Evolutionary conservation across 1,140 invertebrate species (phyloP).

Genomic region (Ericerus pela): DNA sequence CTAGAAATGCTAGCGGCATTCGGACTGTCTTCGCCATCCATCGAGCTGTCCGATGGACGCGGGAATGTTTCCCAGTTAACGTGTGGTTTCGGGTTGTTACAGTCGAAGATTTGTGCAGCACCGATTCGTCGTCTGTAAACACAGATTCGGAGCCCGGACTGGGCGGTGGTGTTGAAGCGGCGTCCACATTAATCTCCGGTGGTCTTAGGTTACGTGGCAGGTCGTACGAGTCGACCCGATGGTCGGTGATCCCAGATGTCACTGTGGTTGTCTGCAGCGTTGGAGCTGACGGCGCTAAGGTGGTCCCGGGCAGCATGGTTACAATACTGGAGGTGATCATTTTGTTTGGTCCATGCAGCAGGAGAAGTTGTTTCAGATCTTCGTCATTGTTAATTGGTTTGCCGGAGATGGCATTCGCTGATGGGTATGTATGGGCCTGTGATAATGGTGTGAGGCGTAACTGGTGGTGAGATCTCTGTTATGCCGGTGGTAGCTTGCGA

Average conservation of each 20-base stretch:
- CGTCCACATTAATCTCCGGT: conserved; percentile 20
- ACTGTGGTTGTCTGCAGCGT: background rate
- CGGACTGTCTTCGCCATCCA: conserved; percentile 32
- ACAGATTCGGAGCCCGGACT: conserved; percentile 40
- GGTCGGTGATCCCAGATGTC: background rate
- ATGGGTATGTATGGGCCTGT: conserved; percentile 64
- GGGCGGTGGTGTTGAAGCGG: conserved; percentile 31
- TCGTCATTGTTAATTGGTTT: conserved; percentile 32
- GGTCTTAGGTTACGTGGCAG: conserved; percentile 32
- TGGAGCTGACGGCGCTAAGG: too few species aligned
- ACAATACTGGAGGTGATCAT: background rate
- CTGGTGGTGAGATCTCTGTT: conserved; percentile 38
- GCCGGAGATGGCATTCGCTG: conserved; percentile 79
- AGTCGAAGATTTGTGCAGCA: conserved; percentile 14
- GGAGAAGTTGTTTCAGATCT: conserved; percentile 16
- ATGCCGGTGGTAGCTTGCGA: background rate
- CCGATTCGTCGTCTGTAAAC: conserved; percentile 42
- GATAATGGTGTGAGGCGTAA: conserved; percentile 39
- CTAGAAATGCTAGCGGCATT: background rate
- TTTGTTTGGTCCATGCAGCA: conserved; percentile 4
- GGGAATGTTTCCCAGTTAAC: conserved; percentile 43
- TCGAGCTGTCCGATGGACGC: conserved; percentile 36
- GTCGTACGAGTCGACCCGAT: conserved; percentile 34
- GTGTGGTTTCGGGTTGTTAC: conserved; percentile 19
- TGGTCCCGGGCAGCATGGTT: background rate